Evolutionary conservation across 2,797 vertebrate genomes (phyloP).

Genomic region (Bradypodion pumilum): DNA sequence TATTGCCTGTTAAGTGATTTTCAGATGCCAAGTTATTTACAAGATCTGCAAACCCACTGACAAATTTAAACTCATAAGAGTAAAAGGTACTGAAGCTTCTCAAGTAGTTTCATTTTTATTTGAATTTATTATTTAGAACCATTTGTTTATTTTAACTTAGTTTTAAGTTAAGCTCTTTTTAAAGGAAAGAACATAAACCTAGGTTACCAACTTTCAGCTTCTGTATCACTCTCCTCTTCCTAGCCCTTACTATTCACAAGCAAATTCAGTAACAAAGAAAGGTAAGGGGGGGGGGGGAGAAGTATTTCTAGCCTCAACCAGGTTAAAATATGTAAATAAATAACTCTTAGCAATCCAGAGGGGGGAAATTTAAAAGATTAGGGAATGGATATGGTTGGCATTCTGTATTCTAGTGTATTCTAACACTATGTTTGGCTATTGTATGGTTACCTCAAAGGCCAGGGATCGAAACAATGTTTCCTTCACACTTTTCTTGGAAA

Average conservation of each 20-base stretch:
- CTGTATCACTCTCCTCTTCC: background rate
- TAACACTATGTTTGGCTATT: background rate
- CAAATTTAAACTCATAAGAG: background rate
- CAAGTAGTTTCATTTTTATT: background rate
- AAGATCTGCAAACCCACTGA: background rate
- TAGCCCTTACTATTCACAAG: background rate
- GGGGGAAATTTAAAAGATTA: background rate
- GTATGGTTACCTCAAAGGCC: background rate
- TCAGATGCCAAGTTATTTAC: background rate
- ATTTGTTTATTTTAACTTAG: background rate
- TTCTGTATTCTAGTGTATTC: background rate
- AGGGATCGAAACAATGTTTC: background rate
- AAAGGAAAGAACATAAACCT: background rate
- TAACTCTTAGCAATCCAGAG: background rate
- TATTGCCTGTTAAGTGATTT: background rate
- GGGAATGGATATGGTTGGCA: background rate
- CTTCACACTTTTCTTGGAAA: background rate
- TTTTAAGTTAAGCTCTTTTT: background rate
- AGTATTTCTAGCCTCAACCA: constrained; percentile 7
- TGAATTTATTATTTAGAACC: background rate
- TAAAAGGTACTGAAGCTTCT: background rate
- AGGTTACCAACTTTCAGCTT: background rate
- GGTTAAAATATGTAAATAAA: constrained; percentile 1
- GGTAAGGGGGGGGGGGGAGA: constrained; percentile 21
- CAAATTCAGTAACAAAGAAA: constrained; percentile 24